phyloP scores from a whole-genome alignment of 2,797 vertebrate genomes.

The Pseudochirops corinnae region DNA sequence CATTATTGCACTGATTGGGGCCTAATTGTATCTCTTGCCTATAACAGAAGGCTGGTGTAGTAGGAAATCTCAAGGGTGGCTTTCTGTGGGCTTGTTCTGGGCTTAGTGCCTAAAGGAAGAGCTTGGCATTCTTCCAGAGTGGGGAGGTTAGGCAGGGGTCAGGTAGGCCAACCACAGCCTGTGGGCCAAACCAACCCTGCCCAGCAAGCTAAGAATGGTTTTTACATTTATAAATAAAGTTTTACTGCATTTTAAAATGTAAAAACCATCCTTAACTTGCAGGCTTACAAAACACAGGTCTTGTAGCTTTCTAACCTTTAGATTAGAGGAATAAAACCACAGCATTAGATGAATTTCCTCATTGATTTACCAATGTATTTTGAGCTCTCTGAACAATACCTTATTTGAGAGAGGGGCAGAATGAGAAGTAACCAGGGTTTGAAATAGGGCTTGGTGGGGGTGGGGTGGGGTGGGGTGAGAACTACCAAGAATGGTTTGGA shows the following conservation, averaged over 20 bases:
- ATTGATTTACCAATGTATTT: not conserved
- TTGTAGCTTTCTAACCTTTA: not conserved
- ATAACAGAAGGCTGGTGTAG: constrained; percentile 6
- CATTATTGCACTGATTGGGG: not conserved
- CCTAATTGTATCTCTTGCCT: not conserved
- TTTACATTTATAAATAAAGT: not conserved
- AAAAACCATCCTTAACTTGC: not conserved
- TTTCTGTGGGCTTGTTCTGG: constrained; percentile 22
- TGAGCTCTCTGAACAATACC: constrained; percentile 17
- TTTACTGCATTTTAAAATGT: not conserved
- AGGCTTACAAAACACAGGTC: not conserved
- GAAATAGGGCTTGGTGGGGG: not conserved
- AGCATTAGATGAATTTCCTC: not conserved
- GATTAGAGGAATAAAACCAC: not conserved
- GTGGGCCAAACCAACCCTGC: not conserved
- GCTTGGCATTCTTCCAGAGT: not conserved
- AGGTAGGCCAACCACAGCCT: not conserved
- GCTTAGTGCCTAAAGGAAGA: constrained; percentile 6
- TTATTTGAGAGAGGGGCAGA: constrained; percentile 19
- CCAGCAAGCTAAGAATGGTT: not conserved
- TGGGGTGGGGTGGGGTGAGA: too few relatives aligned
- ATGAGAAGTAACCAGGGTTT: not conserved
- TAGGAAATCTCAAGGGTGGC: constrained; percentile 18
- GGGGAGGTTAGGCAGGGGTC: not conserved
- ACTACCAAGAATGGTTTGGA: constrained; percentile 6